Base-by-base conservation (phyloP, 2,113 vertebrate genomes). In the Mohoua ochrocephala region DNA sequence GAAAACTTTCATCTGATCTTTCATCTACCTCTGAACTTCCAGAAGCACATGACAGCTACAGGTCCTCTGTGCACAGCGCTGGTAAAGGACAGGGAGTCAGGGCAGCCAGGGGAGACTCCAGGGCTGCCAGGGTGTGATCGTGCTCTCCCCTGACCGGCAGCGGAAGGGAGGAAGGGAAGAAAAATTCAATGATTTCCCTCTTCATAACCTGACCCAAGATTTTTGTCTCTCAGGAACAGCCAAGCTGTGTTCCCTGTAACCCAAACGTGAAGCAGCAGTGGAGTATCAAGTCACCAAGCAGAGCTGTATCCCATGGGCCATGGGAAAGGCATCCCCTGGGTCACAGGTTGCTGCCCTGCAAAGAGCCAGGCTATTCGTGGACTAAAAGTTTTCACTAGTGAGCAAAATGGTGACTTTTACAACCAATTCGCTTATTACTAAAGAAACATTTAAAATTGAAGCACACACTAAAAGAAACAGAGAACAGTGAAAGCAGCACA, bases 91-190 rank as follows among this genome's bases (percentile, higher is more conserved):
- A 91, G 27, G 24, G 23, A 28, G 26, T 23, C 1, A 5, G 24
- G 21, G 31, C 47, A 53, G n/a, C 26, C 31, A 35, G 33, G 61
- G 33, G 22, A 75, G 20, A 14, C 33, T 28, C 41, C 41, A 18
- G 13, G 0, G n/a, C 77, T 3, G 0, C 2, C 17, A 27, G 17
- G 11, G 15, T 18, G 26, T 26, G 39, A 61, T 3, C 1, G 0
- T 4, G 26, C 59, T 65, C 63, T 67, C n/a, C 21, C 24, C 21
- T 3, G 3, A 24, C 5, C 0, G 0, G 19, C 37, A 1, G 0
- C 33, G 28, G 56, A 87, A 26, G 9, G 27, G 8, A 92, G 11
- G 16, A 61, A 88, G 19, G 31, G 35, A 65, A 94, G 24, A 11
- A 78, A 81, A 87, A 53, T 2, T 20, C 63, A 64, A 1, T 7